Percentiles rank a stretch among this genome's conserved stretches.
Evolutionary conservation across 2,797 vertebrate species (phyloP).

Genomic region (Mormyrus hasselquistii): DNA sequence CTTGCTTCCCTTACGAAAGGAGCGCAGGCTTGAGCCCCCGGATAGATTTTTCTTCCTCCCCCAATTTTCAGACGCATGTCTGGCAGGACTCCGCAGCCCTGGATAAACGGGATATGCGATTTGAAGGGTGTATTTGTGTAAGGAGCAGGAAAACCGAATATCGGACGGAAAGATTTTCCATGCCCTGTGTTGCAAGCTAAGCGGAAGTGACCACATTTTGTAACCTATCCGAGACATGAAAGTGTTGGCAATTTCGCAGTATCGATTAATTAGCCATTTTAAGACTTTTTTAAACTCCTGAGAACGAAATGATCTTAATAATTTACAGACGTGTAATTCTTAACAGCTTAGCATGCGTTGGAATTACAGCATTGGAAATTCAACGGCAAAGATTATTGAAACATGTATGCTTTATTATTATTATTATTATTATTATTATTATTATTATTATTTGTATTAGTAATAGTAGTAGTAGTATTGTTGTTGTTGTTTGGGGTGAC

Average conservation of each 20-base stretch:
- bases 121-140: neutral
- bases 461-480: neutral
- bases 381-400: neutral
- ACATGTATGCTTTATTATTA: neutral
- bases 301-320: neutral
- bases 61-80: no score
- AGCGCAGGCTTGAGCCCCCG: neutral
- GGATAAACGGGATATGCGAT: neutral
- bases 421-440: neutral
- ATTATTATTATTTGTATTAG: neutral
- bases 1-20: neutral
- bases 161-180: neutral
- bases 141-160: neutral
- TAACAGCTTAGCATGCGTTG: neutral
- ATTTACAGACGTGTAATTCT: neutral
- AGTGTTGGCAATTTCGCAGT: neutral
- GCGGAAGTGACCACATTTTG: neutral
- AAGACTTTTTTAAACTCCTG: neutral
- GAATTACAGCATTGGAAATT: neutral
- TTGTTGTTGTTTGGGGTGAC: neutral
- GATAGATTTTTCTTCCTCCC: neutral
- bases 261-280: neutral
- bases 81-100: neutral
- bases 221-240: neutral
- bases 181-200: neutral